Base-by-base conservation (phyloP, 2,797 vertebrate genomes). In the Hephaestus fuliginosus region DNA sequence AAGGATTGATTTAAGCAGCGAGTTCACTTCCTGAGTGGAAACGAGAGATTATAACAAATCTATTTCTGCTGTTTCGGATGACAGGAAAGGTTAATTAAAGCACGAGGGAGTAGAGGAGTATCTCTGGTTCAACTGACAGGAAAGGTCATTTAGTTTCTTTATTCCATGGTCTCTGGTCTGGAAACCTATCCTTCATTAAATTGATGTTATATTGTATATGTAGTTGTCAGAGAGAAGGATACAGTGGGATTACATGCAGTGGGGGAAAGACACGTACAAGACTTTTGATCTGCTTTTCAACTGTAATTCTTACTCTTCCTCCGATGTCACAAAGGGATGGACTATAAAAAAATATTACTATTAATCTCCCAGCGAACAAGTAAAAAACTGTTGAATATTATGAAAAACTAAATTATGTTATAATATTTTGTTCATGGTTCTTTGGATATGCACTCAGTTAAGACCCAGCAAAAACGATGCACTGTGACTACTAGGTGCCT, bases 1-100 rank as follows among this genome's bases (percentile, higher is more conserved):
- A 81, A 68, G 83, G 80, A 94, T 92, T 89, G 92, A 94, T 94
- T 94, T 77, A 84, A 87, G 81, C 22, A 71, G 84, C 22, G 78
- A 71, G 65, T 85, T 92, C 61, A 86, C 88, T 89, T 92, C 85
- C 89, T 83, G 84, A 85, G 81, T 82, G 80, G 83, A 81, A 77
- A 84, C 64, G 30, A 86, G 88, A 89, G 91, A 94, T 92, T 89
- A 92, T 76, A 86, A 83, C 68, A 91, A 92, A 92, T 90, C 89
- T 89, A 91, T 93, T 91, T 89, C 78, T 86, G 91, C 81, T 73
- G 87, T 82, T 90, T 88, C 36, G 52, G 80, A 93, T 92, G 90
- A 92, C 89, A 89, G 89, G 85, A 91, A 82, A 90, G 84, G 91
- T 93, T 94, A 93, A 95, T 95, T 93, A 93, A 94, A 95, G 85